Base-by-base conservation (phyloP, 2,113 vertebrate species). In the Pyxicephalus adspersus region DNA sequence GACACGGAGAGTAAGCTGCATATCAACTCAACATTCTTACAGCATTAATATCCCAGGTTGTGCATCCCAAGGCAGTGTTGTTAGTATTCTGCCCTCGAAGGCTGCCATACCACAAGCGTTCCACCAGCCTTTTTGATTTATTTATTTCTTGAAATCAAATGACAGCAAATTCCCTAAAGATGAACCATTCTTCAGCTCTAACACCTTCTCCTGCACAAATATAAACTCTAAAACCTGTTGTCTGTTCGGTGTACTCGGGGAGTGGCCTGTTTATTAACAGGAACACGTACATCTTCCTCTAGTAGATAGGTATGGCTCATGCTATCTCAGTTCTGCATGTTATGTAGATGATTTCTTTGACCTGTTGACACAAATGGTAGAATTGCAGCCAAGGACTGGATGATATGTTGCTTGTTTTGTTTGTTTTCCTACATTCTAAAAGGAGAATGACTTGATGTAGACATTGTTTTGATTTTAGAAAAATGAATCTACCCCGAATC, bases 71-170 rank as follows among this genome's bases (percentile, higher is more conserved):
- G 52, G 58, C 45, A 54, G 34, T 28, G 52, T 61, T 72, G 78
- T 80, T 80, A 80, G 78, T 80, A 80, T 80, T 80, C 78, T 80
- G 78, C 78, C 78, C 67, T 80, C 78, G 67, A 54, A 80, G 34
- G 58, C 22, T 71, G 78, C 67, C 67, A 45, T 80, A 57, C 78
- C 57, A 72, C 57, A 80, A 80, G 78, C 67, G 54, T 71, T 72
- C 18, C 67, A 64, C 78, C 38, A 71, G 58, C 78, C 57, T 72
- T 80, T n/a, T 80, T 80, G 78, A 80, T 80, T 80, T 80, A 80
- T 80, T 72, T 80, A 80, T 64, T 80, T 80, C 67, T 50, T 54
- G 67, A 72, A 80, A 80, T 70, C 67, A 72, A 80, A 80, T 80
- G 78, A 80, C 78, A 80, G 67, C 58, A 61, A 26, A 64, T 52